Evolutionary conservation across 64 coral and sea anemone species (phyloP).

Genomic region (Orbicella faveolata): DNA sequence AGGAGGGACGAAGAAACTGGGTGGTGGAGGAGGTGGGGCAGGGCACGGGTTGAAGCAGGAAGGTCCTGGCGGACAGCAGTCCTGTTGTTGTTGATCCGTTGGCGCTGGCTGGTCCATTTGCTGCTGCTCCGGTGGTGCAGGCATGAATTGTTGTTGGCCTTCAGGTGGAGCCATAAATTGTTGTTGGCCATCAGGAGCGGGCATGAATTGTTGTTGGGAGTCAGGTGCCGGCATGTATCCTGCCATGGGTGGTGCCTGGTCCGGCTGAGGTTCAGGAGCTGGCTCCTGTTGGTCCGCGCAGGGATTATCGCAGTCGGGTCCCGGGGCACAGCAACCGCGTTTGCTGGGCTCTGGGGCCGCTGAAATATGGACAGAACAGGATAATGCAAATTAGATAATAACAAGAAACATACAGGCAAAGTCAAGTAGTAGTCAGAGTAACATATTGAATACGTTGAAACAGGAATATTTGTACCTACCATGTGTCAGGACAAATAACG

Average conservation of each 20-base stretch:
- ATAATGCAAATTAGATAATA: background rate
- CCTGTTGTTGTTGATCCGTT: conserved; percentile 8
- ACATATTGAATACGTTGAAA: background rate
- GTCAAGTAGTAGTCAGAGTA: too few species aligned
- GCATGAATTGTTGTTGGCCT: background rate
- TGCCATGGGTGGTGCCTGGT: conserved; percentile 27
- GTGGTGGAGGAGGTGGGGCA: conserved; percentile 39
- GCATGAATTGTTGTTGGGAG: background rate
- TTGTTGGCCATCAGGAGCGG: conserved; percentile 8
- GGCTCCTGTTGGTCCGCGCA: conserved; percentile 25
- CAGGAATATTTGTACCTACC: background rate
- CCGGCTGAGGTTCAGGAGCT: background rate
- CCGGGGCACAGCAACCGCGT: conserved; percentile 34
- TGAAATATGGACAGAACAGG: background rate
- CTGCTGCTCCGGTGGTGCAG: conserved; percentile 4
- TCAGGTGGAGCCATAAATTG: conserved; percentile 3
- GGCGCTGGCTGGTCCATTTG: background rate
- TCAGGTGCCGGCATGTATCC: conserved; percentile 31
- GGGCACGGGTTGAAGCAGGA: conserved; percentile 60
- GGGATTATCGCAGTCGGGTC: conserved; percentile 36
- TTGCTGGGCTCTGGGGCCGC: conserved; percentile 22
- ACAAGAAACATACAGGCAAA: background rate
- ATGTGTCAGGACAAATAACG: conserved; percentile 49
- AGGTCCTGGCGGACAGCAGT: conserved; percentile 61
- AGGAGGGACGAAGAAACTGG: background rate